A percentile compares a stretch with the other conserved stretches of the same genome.
Conservation (phyloP, 2,888 invertebrate species). For the Lycophotia porphyrea region DNA sequence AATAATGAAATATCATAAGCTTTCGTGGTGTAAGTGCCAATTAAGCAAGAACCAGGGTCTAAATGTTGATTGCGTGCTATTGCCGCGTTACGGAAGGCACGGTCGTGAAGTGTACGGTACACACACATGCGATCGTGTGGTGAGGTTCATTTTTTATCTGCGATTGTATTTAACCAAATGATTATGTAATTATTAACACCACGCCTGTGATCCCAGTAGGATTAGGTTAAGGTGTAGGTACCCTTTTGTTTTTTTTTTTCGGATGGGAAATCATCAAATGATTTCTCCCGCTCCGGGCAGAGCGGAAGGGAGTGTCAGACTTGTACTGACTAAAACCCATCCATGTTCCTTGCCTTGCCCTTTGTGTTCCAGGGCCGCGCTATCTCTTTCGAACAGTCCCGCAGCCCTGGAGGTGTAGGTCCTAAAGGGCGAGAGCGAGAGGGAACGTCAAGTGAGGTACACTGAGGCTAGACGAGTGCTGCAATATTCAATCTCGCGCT, state of each 20-base stretch:
- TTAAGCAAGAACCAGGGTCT: slow-evolving; percentile 59
- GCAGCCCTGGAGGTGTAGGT: too few relatives aligned
- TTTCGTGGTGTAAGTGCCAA: slow-evolving; percentile 62
- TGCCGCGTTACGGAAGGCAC: slow-evolving; percentile 47
- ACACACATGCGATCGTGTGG: slow-evolving; percentile 49
- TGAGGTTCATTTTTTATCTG: slow-evolving; percentile 49
- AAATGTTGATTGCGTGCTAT: slow-evolving; percentile 69
- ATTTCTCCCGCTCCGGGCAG: too few relatives aligned
- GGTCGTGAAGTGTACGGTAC: slow-evolving; percentile 30
- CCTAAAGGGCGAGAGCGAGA: neutral
- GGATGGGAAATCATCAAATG: too few relatives aligned
- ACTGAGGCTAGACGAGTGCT: neutral
- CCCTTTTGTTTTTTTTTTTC: too few relatives aligned
- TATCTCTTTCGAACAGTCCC: too few relatives aligned
- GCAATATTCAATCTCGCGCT: neutral
- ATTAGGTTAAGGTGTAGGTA: neutral
- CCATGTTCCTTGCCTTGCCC: too few relatives aligned
- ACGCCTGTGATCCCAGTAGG: neutral
- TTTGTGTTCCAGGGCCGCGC: too few relatives aligned
- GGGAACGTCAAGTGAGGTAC: neutral
- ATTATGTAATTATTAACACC: neutral
- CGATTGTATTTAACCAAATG: slow-evolving; percentile 20
- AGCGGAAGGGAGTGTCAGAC: too few relatives aligned
- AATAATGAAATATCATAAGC: slow-evolving; percentile 65
- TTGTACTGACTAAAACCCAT: too few relatives aligned